Evolutionary conservation across 1,140 invertebrate species (phyloP).

Genomic region (Ladona fulva): DNA sequence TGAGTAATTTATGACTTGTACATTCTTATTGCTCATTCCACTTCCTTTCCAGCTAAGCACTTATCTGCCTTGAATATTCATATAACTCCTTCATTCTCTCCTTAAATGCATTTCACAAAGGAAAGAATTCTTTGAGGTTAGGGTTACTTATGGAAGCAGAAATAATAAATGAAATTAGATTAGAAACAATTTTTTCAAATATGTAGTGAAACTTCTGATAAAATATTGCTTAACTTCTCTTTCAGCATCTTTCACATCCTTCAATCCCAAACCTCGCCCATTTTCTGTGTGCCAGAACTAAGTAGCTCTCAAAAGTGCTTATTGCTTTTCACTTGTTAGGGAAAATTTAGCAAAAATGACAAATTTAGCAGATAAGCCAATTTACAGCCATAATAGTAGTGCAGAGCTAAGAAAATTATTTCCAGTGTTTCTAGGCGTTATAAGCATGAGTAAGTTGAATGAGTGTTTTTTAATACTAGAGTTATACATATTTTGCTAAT

Average conservation of each 20-base stretch:
- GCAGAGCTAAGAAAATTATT: not conserved
- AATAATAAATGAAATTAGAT: too few species aligned
- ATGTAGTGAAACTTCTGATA: too few species aligned
- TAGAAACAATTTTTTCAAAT: too few species aligned
- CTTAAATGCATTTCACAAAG: too few species aligned
- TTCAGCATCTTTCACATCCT: slow-evolving; percentile 52
- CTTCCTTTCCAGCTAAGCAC: too few species aligned
- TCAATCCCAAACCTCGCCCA: slow-evolving; percentile 52
- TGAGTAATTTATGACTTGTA: too few species aligned
- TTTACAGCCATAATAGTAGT: not conserved
- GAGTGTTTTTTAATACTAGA: not conserved
- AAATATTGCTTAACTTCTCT: slow-evolving; percentile 39
- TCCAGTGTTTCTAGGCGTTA: not conserved
- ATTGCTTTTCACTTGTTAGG: slow-evolving; percentile 10
- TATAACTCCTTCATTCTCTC: too few species aligned
- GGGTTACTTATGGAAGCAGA: too few species aligned
- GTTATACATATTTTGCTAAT: too few species aligned
- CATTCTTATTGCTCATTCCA: too few species aligned
- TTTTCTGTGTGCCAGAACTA: slow-evolving; percentile 46
- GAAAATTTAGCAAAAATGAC: not conserved
- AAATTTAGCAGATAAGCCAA: not conserved
- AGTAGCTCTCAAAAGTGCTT: slow-evolving; percentile 40
- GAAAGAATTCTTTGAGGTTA: too few species aligned
- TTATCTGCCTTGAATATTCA: too few species aligned
- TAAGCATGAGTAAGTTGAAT: not conserved